These are phyloP conservation scores for Acleris laterana DNA, from an alignment of 2,888 invertebrate genomes.

Conservation along the genomic window DNA sequence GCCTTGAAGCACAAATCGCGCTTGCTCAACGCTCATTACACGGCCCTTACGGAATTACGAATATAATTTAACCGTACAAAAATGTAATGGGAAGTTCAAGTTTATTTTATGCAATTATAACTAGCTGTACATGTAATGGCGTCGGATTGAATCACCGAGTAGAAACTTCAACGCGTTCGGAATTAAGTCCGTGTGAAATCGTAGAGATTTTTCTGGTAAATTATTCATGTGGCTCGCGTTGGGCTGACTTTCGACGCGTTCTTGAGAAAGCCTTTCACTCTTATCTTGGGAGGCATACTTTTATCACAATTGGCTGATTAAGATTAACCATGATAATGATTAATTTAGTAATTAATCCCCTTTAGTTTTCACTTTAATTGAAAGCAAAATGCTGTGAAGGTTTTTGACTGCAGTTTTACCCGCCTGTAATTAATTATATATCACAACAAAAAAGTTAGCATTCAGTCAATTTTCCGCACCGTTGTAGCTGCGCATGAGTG, in stretches of 20 bases:
- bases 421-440: slow-evolving; percentile 3
- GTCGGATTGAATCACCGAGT: slow-evolving; percentile 75
- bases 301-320: slow-evolving; percentile 20
- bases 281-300: slow-evolving; percentile 59
- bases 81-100: slow-evolving; percentile 7
- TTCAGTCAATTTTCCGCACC: slow-evolving; percentile 30
- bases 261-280: slow-evolving; percentile 82
- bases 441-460: slow-evolving; percentile 12
- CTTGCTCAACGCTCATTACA: slow-evolving; percentile 26
- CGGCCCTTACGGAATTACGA: slow-evolving; percentile 17
- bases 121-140: slow-evolving; percentile 14
- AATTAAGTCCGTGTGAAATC: slow-evolving; percentile 82
- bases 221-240: slow-evolving; percentile 82
- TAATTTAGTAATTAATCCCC: slow-evolving; percentile 2
- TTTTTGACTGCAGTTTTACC: background rate
- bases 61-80: background rate
- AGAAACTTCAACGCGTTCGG: slow-evolving; percentile 79
- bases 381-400: no score
- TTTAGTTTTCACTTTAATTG: background rate
- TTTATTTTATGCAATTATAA: slow-evolving; percentile 12
- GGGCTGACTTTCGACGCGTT: slow-evolving; percentile 78
- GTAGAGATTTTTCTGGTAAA: slow-evolving; percentile 84
- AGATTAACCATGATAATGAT: slow-evolving; percentile 18
- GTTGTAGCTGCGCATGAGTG: slow-evolving; percentile 20
- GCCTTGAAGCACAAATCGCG: slow-evolving; percentile 48